phyloP scores from a whole-genome alignment of 2,113 vertebrate species.

The Ophiodon elongatus region DNA sequence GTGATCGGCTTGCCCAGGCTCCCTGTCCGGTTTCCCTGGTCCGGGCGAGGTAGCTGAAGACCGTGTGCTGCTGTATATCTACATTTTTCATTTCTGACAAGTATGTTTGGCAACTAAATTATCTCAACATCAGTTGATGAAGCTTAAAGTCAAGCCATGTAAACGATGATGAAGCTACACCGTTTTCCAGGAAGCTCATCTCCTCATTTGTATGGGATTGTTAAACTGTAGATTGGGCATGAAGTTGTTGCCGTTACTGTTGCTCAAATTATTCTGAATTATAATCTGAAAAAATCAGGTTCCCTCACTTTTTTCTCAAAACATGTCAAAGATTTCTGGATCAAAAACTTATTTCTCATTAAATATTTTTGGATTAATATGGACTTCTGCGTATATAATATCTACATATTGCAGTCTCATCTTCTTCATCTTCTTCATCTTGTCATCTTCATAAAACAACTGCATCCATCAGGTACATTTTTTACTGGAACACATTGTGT shows the following conservation, averaged over 20 bases:
- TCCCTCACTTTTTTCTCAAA: background rate
- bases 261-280: background rate
- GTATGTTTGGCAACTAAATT: too few species aligned
- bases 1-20: too few species aligned
- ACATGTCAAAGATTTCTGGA: constrained; percentile 33
- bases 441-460: constrained; percentile 5
- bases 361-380: constrained; percentile 50
- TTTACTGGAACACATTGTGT: constrained; percentile 8
- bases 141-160: background rate
- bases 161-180: background rate
- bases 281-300: constrained; percentile 11
- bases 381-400: constrained; percentile 34
- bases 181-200: background rate
- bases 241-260: background rate
- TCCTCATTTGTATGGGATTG: background rate
- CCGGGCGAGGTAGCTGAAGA: too few species aligned
- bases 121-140: too few species aligned
- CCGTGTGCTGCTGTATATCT: too few species aligned
- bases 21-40: too few species aligned
- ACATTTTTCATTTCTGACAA: too few species aligned
- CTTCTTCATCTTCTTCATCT: constrained; percentile 6
- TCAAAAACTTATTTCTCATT: constrained; percentile 34
- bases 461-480: constrained; percentile 16
- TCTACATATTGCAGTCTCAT: constrained; percentile 32
- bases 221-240: background rate